Percentiles rank a stretch among this genome's conserved stretches.
These are phyloP conservation scores for Paelopatides confundens DNA, from an alignment of 53 echinoderm and acorn worm genomes.

Conservation along the genomic window DNA sequence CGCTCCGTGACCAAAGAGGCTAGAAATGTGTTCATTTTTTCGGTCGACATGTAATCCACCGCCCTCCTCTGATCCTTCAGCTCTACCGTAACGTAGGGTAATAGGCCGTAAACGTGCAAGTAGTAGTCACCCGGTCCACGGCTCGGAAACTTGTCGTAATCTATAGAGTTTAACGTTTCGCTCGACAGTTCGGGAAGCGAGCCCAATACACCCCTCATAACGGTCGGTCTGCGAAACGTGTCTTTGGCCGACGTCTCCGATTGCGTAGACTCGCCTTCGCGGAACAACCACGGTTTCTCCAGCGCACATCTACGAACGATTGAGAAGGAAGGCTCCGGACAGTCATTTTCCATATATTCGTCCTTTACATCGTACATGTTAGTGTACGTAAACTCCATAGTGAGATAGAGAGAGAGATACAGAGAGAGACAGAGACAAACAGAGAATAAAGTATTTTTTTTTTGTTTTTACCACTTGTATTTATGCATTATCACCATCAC, in stretches of 20 bases:
- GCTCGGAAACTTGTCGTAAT: background rate
- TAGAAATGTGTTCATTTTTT: background rate
- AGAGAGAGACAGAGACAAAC: too few relatives aligned
- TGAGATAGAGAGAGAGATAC: too few relatives aligned
- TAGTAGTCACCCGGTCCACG: background rate
- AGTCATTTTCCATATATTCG: background rate
- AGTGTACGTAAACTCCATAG: background rate
- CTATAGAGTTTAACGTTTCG: background rate
- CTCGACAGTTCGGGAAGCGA: background rate
- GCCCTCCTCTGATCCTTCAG: background rate
- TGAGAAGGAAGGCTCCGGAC: background rate
- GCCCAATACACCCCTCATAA: background rate
- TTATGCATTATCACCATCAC: too few relatives aligned
- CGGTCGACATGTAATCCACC: background rate
- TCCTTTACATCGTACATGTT: background rate
- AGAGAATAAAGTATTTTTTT: too few relatives aligned
- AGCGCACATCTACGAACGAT: background rate
- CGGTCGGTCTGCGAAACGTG: background rate
- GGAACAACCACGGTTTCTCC: background rate
- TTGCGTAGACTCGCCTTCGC: background rate
- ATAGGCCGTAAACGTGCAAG: background rate
- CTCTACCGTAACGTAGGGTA: background rate
- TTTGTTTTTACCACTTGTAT: too few relatives aligned
- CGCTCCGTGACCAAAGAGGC: background rate
- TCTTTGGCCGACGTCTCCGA: background rate